These are phyloP conservation scores for Hoplias malabaricus DNA, from an alignment of 2,113 vertebrate genomes.

Conservation along the genomic window DNA sequence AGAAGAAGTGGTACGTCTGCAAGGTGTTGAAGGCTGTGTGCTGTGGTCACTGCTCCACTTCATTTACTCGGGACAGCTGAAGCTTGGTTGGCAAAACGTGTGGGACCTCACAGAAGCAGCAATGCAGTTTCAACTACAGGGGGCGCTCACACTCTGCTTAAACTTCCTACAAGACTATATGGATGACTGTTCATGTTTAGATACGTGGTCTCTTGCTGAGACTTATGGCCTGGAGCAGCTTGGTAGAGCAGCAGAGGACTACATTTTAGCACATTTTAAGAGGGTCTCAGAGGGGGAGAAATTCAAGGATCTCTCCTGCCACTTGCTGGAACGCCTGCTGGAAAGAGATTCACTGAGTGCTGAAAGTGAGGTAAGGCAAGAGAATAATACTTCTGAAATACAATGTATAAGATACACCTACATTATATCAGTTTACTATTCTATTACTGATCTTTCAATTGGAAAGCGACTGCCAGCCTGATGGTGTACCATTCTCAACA, in stretches of 20 bases:
- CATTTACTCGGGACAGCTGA: conserved; percentile 72
- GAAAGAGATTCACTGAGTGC: conserved; percentile 70
- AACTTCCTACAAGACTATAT: conserved; percentile 69
- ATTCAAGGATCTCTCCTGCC: conserved; percentile 71
- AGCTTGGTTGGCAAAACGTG: conserved; percentile 64
- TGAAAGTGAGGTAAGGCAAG: conserved; percentile 67
- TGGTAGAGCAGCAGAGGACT: conserved; percentile 63
- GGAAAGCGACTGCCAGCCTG: too few species aligned
- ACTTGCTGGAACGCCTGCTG: conserved; percentile 70
- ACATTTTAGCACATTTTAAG: conserved; percentile 71
- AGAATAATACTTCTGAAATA: neutral
- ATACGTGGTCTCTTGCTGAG: conserved; percentile 65
- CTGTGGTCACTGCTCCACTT: conserved; percentile 74
- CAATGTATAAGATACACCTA: too few species aligned
- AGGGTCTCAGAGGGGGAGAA: conserved; percentile 62
- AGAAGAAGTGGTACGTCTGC: conserved; percentile 57
- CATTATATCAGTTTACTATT: too few species aligned
- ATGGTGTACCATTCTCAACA: too few species aligned
- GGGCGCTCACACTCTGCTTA: conserved; percentile 74
- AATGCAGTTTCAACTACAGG: conserved; percentile 77
- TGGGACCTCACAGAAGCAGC: conserved; percentile 76
- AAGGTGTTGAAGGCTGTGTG: conserved; percentile 56
- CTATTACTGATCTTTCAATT: too few species aligned
- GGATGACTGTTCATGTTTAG: conserved; percentile 67
- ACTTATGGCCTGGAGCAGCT: conserved; percentile 67